Base-by-base conservation (phyloP, 2,113 vertebrate species). In the Diphyllodes magnificus region DNA sequence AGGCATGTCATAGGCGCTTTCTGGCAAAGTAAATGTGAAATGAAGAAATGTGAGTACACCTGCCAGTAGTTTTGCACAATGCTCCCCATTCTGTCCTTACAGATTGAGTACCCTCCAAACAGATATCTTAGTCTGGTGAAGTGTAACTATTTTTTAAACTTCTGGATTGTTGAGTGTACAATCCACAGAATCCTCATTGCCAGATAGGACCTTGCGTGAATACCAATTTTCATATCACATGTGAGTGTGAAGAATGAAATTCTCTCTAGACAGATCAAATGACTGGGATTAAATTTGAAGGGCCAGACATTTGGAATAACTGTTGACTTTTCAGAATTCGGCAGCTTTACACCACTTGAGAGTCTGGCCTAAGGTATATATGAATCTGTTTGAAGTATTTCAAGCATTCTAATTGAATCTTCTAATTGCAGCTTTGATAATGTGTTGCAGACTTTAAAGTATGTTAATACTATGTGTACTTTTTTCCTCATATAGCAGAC, bases 261-360 rank as follows among this genome's bases (percentile, higher is more conserved):
- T 90, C 86, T 93, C 68, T 83, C 59, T 66, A 77, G 37, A 82
- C 45, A 84, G 69, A 72, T 89, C 60, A 90, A 91, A 78, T 75
- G n/a, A 61, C 40, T 81, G 39, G 45, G 64, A 85, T 83, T 70
- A 88, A 86, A 92, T 83, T 15, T 82, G 73, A 78, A 81, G 78
- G 49, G 17, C 14, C 30, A 70, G 28, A 45, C 24, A 37, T 59
- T 79, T 42, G 51, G 53, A 80, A 77, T 69, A 70, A 35, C 51
- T 83, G 47, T 10, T 5, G 19, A 63, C 44, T 94, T 88, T 35
- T 78, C 39, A 59, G 20, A 53, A 45, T 42, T 49, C 4, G 3
- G 39, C 44, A 59, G 51, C 24, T 78, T 93, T 89, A 68, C 6
- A 51, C 11, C 22, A n/a, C 13, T 61, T 64, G 20, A 81, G 51